Conservation (phyloP, 2,888 invertebrate genomes). For the Rapana venosa region DNA sequence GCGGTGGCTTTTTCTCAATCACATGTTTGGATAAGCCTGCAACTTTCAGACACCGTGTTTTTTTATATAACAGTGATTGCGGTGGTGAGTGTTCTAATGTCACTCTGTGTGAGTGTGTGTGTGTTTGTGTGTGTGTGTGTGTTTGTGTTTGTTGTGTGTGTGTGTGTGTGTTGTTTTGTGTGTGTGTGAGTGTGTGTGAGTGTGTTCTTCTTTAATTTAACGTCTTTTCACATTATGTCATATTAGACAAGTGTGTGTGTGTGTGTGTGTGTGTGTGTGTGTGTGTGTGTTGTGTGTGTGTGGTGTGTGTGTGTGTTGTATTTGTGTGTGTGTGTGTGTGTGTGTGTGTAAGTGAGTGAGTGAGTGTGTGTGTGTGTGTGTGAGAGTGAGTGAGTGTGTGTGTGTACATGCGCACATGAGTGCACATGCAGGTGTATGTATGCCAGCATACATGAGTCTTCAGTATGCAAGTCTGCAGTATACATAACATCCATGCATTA, state of each 20-base stretch:
- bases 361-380: background rate
- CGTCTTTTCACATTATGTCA: too few species aligned
- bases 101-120: background rate
- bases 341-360: background rate
- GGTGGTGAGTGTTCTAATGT: background rate
- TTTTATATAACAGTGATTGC: background rate
- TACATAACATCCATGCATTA: too few species aligned
- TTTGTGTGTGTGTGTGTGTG: background rate
- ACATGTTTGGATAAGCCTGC: conserved; percentile 4
- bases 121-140: background rate
- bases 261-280: background rate
- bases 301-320: background rate
- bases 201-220: too few species aligned
- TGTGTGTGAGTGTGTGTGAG: too few species aligned
- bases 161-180: background rate
- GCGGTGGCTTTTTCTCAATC: background rate
- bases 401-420: background rate
- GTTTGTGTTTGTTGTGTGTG: background rate
- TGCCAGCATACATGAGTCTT: background rate
- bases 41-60: background rate
- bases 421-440: background rate
- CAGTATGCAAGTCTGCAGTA: too few species aligned
- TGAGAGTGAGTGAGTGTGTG: background rate
- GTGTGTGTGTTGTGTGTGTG: background rate
- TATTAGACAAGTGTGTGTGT: conserved; percentile 1